Base-by-base conservation (phyloP, 1,140 invertebrate genomes). In the Leptinotarsa defecta region DNA sequence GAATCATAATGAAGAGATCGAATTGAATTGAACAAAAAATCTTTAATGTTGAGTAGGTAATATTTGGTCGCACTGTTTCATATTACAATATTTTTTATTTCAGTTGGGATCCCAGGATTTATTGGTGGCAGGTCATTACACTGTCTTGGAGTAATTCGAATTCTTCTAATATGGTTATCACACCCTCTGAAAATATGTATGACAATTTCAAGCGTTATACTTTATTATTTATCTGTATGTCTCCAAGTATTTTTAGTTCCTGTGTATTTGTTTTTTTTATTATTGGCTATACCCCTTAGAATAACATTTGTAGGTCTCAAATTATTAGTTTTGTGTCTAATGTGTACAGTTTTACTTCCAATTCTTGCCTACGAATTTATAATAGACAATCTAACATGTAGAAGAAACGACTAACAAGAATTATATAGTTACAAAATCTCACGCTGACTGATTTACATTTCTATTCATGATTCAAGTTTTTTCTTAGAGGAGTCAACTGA, bases 291-390 rank as follows among this genome's bases (percentile, higher is more conserved):
- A 24, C 64, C 64, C 11, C 27, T 65, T 22, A 20, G 64, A 34
- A n/a, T 65, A 20, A 65, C 27, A 65, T 65, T 65, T 65, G 64
- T 65, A 34, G 64, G 64, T 22, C 13, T 65, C 20, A 22, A 34
- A 65, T 34, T 65, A 20, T 65, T 65, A 4, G 4, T 65, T 22
- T 20, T 65, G 13, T 22, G 15, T 19, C 3, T 65, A 19, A 20
- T 62, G 20, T n/a, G 17, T 34, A 20, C 27, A 22, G 20, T 22
- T 65, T 22, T 65, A 34, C 27, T 65, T 20, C 64, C 64, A 65
- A 15, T 65, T 15, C 13, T 65, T 8, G 27, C 20, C n/a, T 65
- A 24, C 27, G 64, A 65, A 65, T 27, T 65, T 65, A 13, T 65
- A 22, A 20, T 20, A 19, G 61, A 62, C 61, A 43, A 43, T 43